These are phyloP conservation scores for Ashinkailepas kermadecensis DNA, from an alignment of 2,888 invertebrate species.

Conservation along the genomic window DNA sequence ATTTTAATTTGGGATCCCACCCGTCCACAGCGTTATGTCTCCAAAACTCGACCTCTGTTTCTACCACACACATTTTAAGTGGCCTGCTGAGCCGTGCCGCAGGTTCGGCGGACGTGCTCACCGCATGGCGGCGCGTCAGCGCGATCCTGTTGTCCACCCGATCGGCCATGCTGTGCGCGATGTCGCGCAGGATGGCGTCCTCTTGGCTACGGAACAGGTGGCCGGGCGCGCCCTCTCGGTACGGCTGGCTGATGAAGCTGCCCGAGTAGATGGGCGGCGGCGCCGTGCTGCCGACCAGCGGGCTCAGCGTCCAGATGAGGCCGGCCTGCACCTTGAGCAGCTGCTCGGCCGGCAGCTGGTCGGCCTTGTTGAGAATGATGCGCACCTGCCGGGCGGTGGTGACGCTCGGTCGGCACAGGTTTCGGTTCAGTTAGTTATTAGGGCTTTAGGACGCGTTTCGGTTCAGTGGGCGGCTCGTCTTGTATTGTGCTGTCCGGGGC, in stretches of 20 bases:
- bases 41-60: too few relatives aligned
- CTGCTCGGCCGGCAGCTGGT: slow-evolving; percentile 84
- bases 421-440: too few relatives aligned
- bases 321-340: slow-evolving; percentile 88
- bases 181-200: slow-evolving; percentile 73
- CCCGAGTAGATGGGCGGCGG: slow-evolving; percentile 85
- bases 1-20: too few relatives aligned
- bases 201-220: slow-evolving; percentile 70
- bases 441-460: too few relatives aligned
- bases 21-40: too few relatives aligned
- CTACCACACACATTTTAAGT: too few relatives aligned
- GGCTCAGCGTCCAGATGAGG: slow-evolving; percentile 94
- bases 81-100: not conserved
- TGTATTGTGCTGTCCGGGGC: too few relatives aligned
- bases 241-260: slow-evolving; percentile 41
- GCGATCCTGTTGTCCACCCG: slow-evolving; percentile 90
- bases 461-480: too few relatives aligned
- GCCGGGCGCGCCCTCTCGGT: slow-evolving; percentile 36
- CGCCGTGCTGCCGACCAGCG: slow-evolving; percentile 86
- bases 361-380: slow-evolving; percentile 89
- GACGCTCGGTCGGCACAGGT: too few relatives aligned
- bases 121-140: slow-evolving; percentile 88
- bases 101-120: slow-evolving; percentile 47
- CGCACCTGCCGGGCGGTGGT: slow-evolving; percentile 56
- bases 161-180: slow-evolving; percentile 75